Evolutionary conservation across 2,888 invertebrate genomes (phyloP), one percentile per base, ranked within the genome.

Genomic region (Plagodis pulveraria): DNA sequence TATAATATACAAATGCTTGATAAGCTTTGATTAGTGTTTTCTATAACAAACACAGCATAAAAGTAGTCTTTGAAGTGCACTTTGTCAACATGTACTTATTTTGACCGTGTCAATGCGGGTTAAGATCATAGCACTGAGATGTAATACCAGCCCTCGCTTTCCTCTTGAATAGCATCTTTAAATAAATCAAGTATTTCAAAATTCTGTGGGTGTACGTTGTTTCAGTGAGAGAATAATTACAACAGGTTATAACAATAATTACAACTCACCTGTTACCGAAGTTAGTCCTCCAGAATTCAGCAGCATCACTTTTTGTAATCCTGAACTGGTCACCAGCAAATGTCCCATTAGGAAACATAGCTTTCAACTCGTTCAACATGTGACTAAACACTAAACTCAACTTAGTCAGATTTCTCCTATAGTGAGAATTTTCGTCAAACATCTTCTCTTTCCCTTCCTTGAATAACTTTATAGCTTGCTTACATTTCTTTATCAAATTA

Each of bases 281-380:
- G 84, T 98, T 97, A 62, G 94, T 95, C 82, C 96, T 97, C 99
- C 99, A 99, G 90, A 99, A 99, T 69, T 99, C 99, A 0, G 99
- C 98, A 8, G 99, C 99, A 93, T 99, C 99, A 73, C 98, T 97
- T 93, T 99, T 99, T 35, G 99, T 99, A 80, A 99, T 99, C 80
- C 99, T 96, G 92, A 99, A 99, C 87, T 98, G 97, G 89, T 99
- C 99, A 50, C 99, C 99, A 59, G 98, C 97, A 91, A 99, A 99
- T 10, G 96, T 95, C 51, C 99, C 99, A 85, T 97, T 97, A 0
- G 99, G 99, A 88, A 99, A 99, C 80, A 99, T 96, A 42, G 99
- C 99, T 92, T 99, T 99, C 67, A 99, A 93, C 93, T 99, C 99
- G 83, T 99, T 98, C 73, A 99, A 94, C 99, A 99, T 99, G 94